Evolutionary conservation across 2,888 invertebrate genomes (phyloP), one percentile per base, ranked within the genome.

Genomic region (Melikaiella ostensackeni): DNA sequence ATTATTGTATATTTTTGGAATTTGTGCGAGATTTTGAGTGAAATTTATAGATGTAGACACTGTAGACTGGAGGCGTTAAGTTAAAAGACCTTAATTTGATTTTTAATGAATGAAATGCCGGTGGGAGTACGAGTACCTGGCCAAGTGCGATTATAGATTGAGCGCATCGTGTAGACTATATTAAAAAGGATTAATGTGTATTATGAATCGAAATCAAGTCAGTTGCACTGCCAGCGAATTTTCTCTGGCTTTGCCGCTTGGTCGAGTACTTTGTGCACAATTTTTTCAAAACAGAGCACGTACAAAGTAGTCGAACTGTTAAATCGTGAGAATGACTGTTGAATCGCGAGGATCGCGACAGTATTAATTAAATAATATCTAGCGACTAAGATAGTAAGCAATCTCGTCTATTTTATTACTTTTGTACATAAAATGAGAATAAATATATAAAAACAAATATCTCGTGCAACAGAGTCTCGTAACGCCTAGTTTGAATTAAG

Each of bases 381-480:
- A 77, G 62, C 62, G 73, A 79, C 59, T 77, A 70, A 55, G 30
- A 30, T 83, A 77, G 46, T 70, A 78, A 79, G 61, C 64, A 79
- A 70, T 75, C 73, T 62, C 78, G 61, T 79, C 76, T 87, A 88
- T 86, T 88, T 88, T 87, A 85, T 81, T 86, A 86, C 81, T 81
- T 88, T 86, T 89, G 87, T 90, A 89, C 86, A 90, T 88, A 88
- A 84, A 87, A 84, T 85, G 86, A 75, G 82, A 88, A 89, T 87
- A 88, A 89, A 88, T 84, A 86, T 82, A 84, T 86, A 70, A 50
- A 70, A 81, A 84, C 81, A 82, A 83, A 84, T 81, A 84, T 50
- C 30, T 70, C 50, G 11, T 70, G 27, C 59, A 27, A 27, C 50
- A 46, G 30, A 46, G 30, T 50, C 50, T 70, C 50, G 27, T 27